Base-by-base conservation (phyloP, 2,888 invertebrate genomes). In the Patella ulyssiponensis region DNA sequence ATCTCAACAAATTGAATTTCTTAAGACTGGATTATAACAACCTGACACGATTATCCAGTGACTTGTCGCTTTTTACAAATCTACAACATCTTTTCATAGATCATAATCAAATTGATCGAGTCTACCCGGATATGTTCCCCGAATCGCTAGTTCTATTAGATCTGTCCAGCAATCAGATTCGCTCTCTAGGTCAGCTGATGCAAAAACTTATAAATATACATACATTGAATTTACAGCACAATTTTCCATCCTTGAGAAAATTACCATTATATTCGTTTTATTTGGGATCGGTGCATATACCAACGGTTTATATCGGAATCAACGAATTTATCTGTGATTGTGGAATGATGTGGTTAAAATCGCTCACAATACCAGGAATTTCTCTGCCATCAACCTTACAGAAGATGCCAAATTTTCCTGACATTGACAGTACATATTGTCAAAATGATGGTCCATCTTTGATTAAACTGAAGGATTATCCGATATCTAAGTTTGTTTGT, bases 1-100 rank as follows among this genome's bases (percentile, higher is more conserved):
- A 64, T 23, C 14, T 64, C 12, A 23, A 20, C 14, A 23, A 64
- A 64, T 64, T 64, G 23, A 64, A 23, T 14, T 64, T 64, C 3
- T 64, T 64, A 64, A 64, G 64, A 14, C 4, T 64, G 64, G 64
- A 64, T 23, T 23, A 64, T 64, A 64, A 64, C 64, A 64, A 64
- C 12, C 20, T 64, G 14, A 64, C 20, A 64, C 20, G 20, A 23
- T 23, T 64, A 11, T 12, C 11, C 3, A 23, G 23, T 20, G 64
- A 64, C 20, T 23, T 64, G 11, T 64, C 64, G 23, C 23, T 3
- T 23, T 64, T 64, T 23, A 64, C 64, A 5, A 64, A 64, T 20
- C 23, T 64, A 9, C 64, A 64, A 64, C 12, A 23, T 9, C 23
- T 64, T 20, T 64, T 64, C 23, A 3, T 64, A 23, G 64, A 64